Conservation (phyloP, 23 tunicate species). For the Phallusia fumigata region DNA sequence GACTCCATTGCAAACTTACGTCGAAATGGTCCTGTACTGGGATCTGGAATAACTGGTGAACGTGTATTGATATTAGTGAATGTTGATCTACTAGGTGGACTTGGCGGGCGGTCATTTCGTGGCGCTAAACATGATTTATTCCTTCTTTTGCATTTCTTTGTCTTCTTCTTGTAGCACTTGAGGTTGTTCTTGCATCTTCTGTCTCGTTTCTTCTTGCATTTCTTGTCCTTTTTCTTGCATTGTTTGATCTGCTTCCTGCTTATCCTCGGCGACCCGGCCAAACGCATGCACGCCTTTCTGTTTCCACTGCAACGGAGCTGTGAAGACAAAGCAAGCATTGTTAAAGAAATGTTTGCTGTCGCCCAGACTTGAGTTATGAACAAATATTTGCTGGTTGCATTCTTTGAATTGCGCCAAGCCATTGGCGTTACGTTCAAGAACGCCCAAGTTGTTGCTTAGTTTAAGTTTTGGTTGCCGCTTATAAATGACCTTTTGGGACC, state of each 20-base stretch:
- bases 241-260: conserved; percentile 7
- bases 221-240: conserved; percentile 30
- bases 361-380: too few relatives aligned
- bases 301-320: conserved; percentile 16
- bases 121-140: not conserved
- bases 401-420: not conserved
- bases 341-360: not conserved
- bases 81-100: not conserved
- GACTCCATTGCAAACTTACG: too few relatives aligned
- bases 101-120: not conserved
- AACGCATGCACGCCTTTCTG: not conserved
- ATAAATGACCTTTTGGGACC: not conserved
- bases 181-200: conserved; percentile 15
- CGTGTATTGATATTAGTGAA: not conserved
- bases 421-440: not conserved
- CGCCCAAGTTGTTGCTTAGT: not conserved
- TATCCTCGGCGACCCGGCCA: not conserved
- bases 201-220: conserved; percentile 23
- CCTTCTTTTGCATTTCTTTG: conserved; percentile 24
- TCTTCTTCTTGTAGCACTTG: conserved; percentile 3
- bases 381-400: not conserved
- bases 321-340: not conserved
- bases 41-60: not conserved
- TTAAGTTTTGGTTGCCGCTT: not conserved
- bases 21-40: not conserved